Base-by-base conservation (phyloP, 2,113 vertebrate species). In the Solea senegalensis region DNA sequence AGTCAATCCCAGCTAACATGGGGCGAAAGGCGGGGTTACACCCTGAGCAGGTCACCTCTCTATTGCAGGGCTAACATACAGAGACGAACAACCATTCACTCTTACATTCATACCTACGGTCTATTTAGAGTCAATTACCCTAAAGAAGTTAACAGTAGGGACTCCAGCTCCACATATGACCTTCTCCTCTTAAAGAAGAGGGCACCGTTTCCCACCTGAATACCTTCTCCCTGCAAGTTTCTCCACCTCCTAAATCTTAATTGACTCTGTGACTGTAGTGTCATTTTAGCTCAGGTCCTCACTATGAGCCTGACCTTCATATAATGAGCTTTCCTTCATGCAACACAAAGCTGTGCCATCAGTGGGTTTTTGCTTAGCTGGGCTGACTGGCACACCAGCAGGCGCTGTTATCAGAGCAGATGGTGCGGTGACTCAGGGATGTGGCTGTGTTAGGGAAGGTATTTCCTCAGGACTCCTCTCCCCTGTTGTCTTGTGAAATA, bases 361-460 rank as follows among this genome's bases (percentile, higher is more conserved):
- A 64, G 58, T 76, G 50, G 62, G 51, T 45, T 74, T 50, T 66
- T 49, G 54, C 60, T 77, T 41, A 65, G 54, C 60, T 49, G 45
- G 53, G 48, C 69, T 72, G 49, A 56, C 74, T 74, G 65, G 74
- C 72, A 62, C 60, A 16, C 49, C 76, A 68, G 69, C 76, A 68
- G 81, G 72, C 81, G 78, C 51, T 26, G 6, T 34, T 14, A 15
- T 13, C 53, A 55, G 53, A 26, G 51, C 67, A 68, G 81, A 64
- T 85, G 78, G 44, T 57, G 34, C 34, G 67, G 0, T 49, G 49
- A 74, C 65, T 82, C 43, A 45, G 53, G 60, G 69, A 69, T 64
- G 72, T 70, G 64, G 69, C 62, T 72, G 72, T 76, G 72, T 70
- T 78, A 54, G 45, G 16, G 61, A 51, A 60, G 83, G 68, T 76